Evolutionary conservation across 2,113 vertebrate species (phyloP), one percentile per base, ranked within the genome.

Genomic region (Verasper variegatus): DNA sequence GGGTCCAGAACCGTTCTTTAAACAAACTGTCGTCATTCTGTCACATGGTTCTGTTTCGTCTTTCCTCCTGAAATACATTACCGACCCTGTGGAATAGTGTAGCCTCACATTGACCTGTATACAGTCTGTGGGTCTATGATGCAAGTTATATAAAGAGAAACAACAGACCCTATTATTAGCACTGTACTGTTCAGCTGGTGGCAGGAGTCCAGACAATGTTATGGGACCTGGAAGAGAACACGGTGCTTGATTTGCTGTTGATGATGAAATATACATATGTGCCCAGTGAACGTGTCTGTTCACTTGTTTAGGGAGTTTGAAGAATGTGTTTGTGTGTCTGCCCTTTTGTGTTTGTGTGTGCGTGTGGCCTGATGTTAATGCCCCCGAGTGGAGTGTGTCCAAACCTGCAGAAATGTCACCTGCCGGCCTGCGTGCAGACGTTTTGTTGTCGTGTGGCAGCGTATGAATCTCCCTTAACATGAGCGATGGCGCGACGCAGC

Each of bases 351-450:
- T 26, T 26, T 31, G 27, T 27, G 26, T 27, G 27, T 47, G 61
- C 72, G 65, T 65, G 79, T 74, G 74, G 59, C 42, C 31, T 10
- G 35, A 2, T 42, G 72, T 54, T 71, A 52, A 70, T 69, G 61
- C 40, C 75, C 42, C 51, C 54, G 59, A 63, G 52, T 84, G 82
- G 68, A 72, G 54, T 40, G 37, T 20, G 58, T 74, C 80, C 78
- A 88, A 78, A 60, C 68, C 49, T 27, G 68, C 47, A 71, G 80
- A 79, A 83, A 88, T 87, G 84, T 86, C 89, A 86, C 84, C 82
- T 89, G 80, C 60, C 78, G 61, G 68, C 24, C 26, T 23, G 63
- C 31, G 65, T 20, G 1, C 68, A 18, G 31, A 31, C 54, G 78
- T 74, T 83, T 87, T 89, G 86, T 83, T 63, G 69, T 68, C 42